Conservation (phyloP, 2,888 invertebrate genomes). For the Lamproptera curius region DNA sequence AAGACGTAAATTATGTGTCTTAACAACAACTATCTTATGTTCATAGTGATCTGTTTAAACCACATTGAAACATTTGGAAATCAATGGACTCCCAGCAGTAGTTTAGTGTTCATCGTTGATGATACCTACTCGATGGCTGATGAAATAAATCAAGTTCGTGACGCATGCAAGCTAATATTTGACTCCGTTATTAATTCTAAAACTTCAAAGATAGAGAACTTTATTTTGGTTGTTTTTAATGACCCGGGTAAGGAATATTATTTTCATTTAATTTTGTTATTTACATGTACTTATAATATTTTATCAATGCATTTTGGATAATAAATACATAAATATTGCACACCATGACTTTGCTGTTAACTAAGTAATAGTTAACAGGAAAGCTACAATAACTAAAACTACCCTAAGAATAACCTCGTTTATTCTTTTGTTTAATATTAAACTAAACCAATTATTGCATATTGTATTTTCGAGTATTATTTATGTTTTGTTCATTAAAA, state of each 20-base stretch:
- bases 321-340: too few relatives aligned
- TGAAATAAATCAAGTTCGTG: slow-evolving; percentile 48
- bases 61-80: background rate
- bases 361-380: too few relatives aligned
- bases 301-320: too few relatives aligned
- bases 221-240: slow-evolving; percentile 54
- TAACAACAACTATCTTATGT: background rate
- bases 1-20: background rate
- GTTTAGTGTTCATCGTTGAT: slow-evolving; percentile 56
- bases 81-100: slow-evolving; percentile 33
- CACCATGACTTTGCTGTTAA: too few relatives aligned
- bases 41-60: background rate
- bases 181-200: slow-evolving; percentile 44
- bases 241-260: slow-evolving; percentile 49
- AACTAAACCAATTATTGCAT: too few relatives aligned
- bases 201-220: slow-evolving; percentile 47
- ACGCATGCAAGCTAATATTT: slow-evolving; percentile 41
- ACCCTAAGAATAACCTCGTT: too few relatives aligned
- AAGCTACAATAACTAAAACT: too few relatives aligned
- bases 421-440: too few relatives aligned
- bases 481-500: too few relatives aligned
- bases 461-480: too few relatives aligned
- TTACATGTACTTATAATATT: background rate
- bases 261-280: background rate
- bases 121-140: slow-evolving; percentile 47